Evolutionary conservation across 2,113 vertebrate genomes (phyloP), one percentile per base, ranked within the genome.

Genomic region (Nestor notabilis): DNA sequence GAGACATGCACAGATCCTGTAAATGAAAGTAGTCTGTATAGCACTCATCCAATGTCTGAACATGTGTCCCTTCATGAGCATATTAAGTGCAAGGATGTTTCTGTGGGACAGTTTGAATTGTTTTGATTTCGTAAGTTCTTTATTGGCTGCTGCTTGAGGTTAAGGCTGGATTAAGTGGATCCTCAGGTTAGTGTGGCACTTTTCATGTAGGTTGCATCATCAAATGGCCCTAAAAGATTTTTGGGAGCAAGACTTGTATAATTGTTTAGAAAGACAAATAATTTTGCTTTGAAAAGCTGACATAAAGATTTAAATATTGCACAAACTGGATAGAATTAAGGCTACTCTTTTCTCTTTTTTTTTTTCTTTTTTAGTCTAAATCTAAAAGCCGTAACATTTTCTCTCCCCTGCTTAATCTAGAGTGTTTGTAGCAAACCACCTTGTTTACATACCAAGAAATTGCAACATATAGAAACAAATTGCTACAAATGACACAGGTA

Each of bases 1-100:
- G 93, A 95, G 90, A 78, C 79, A 69, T 20, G 47, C 74, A 90
- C 55, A 91, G 92, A 75, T 92, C 72, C 81, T 81, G 23, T 83
- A 90, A 89, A 88, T 50, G 44, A 95, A 85, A 61, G 85, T 87
- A 66, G 75, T 85, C 66, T 87, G 82, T n/a, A 28, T 74, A 80
- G 35, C 53, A 96, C 71, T 93, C 58, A n/a, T 63, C 46, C 81
- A 39, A 56, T 60, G 19, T 94, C 71, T 89, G 63, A 89, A 56
- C 72, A 11, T 13, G 14, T 92, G 47, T 55, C 53, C 66, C 75
- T 95, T 90, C 64, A 70, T 24, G 77, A 93, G 49, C 58, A 86
- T 87, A 24, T 72, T 5, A 55, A 53, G 63, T n/a, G 37, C 55
- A 92, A 88, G 46, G 28, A 53, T 19, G 14, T 95, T 72, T 85